Conservation (phyloP, 2,888 invertebrate species). For the Hemistola chrysoprasaria region DNA sequence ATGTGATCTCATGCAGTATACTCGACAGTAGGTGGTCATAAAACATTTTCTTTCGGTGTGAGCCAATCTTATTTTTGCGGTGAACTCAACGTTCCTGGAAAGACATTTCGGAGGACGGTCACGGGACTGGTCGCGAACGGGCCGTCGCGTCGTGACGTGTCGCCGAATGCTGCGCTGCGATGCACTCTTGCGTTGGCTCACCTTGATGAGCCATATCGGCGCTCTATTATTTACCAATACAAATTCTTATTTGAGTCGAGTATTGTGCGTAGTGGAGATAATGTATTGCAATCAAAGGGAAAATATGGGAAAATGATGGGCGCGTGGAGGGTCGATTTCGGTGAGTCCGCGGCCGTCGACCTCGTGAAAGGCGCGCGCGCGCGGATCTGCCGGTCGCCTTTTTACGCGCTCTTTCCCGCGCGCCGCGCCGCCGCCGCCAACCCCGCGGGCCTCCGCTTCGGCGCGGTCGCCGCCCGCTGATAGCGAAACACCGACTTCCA, state of each 20-base stretch:
- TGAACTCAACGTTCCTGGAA: conserved; percentile 55
- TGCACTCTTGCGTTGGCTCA: conserved; percentile 41
- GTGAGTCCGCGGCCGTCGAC: conserved; percentile 75
- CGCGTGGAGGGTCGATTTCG: conserved; percentile 59
- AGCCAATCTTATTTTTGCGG: conserved; percentile 54
- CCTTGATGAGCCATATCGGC: conserved; percentile 48
- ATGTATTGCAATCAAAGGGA: conserved; percentile 21
- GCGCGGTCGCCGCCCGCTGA: conserved; percentile 80
- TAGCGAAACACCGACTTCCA: conserved; percentile 71
- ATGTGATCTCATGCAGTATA: conserved; percentile 50
- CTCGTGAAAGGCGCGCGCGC: conserved; percentile 76
- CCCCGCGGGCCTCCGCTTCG: conserved; percentile 78
- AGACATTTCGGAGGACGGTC: conserved; percentile 37
- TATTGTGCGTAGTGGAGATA: no score
- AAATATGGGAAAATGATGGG: conserved; percentile 48
- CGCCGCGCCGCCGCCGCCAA: conserved; percentile 63
- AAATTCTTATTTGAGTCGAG: no score
- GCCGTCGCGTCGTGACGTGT: no score
- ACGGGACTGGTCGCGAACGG: conserved; percentile 22
- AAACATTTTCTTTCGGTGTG: conserved; percentile 54
- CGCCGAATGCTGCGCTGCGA: conserved; percentile 18
- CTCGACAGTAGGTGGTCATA: conserved; percentile 58
- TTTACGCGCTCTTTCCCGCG: conserved; percentile 77
- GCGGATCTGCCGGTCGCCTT: conserved; percentile 73
- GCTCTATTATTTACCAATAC: conserved; percentile 42